Base-by-base conservation (phyloP, 2,888 invertebrate genomes). In the Diarsia rubi region DNA sequence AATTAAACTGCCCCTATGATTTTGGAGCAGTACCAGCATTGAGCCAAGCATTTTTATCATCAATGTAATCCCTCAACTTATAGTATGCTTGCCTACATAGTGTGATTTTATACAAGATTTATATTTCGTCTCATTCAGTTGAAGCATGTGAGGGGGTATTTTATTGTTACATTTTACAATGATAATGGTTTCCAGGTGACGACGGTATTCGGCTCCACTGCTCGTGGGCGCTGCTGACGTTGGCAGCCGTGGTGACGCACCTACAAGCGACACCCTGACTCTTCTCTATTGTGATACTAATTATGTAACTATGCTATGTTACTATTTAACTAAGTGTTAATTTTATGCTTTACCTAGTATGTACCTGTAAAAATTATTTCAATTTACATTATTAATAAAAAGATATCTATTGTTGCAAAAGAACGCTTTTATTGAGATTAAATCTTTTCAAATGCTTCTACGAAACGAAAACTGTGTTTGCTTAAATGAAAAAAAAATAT, bases 281-380 rank as follows among this genome's bases (percentile, higher is more conserved):
- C 57, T 59, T 70, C 64, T 79, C 77, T 71, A 81, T 85, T 91
- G 91, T 92, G 92, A 92, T 91, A 91, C 87, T 91, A 91, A 92
- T 89, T 81, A 87, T 75, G 78, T 83, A 78, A 79, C 47, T 81
- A 81, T 45, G 70, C 52, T 78, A 76, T 73, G 66, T 76, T 79
- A 79, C 59, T 63, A 75, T 83, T 81, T 85, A 84, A 83, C 72
- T 88, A 81, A 91, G 87, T 88, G 86, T 90, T 89, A 86, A 86
- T 86, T 83, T 83, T 83, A 88, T 84, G 84, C 75, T 84, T 88
- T 89, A 82, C 86, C 81, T 81, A 71, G 59, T 80, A 78, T 72
- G 78, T 84, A 80, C 70, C 59, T 81, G 70, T 73, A 65, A 72
- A 72, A 66, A 78, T 60, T 63, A 80, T 73, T 81, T 81, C 66